phyloP scores from a whole-genome alignment of 2,113 vertebrate species.

The Aramus guarauna region DNA sequence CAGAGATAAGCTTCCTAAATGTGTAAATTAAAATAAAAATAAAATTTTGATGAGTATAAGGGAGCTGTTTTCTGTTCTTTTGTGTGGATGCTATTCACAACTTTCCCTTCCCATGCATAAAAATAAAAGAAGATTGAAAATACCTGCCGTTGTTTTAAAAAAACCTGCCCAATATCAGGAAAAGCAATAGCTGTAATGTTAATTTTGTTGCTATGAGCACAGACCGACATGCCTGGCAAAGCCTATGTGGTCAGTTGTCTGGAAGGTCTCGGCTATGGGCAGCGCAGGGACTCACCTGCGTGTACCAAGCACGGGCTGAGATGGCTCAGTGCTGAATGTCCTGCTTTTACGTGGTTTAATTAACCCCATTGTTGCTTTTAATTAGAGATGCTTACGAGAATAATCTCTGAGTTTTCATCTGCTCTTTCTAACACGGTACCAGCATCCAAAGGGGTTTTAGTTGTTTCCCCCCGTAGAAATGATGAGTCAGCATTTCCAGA shows the following conservation, averaged over 20 bases:
- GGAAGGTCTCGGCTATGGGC: not conserved
- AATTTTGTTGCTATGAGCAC: not conserved
- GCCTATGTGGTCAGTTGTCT: too few species aligned
- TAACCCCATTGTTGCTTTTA: not conserved
- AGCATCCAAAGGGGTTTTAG: not conserved
- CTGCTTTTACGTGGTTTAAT: not conserved
- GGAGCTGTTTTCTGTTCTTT: not conserved
- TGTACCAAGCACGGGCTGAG: not conserved
- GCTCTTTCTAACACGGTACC: not conserved
- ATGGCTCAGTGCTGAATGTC: not conserved
- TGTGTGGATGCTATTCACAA: not conserved
- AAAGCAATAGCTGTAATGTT: not conserved
- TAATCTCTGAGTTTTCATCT: not conserved
- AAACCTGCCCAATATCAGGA: not conserved
- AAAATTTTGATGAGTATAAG: not conserved
- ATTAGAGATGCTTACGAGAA: not conserved
- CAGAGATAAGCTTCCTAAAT: conserved; percentile 14
- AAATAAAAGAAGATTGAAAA: not conserved
- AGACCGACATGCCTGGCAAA: not conserved
- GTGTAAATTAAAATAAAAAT: conserved; percentile 30
- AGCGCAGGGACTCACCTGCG: not conserved
- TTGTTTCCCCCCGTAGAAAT: accelerated
- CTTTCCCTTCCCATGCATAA: not conserved
- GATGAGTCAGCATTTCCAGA: not conserved
- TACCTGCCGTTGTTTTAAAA: not conserved